These are phyloP conservation scores for Lasiommata megera DNA, from an alignment of 2,888 invertebrate genomes.

Conservation along the genomic window DNA sequence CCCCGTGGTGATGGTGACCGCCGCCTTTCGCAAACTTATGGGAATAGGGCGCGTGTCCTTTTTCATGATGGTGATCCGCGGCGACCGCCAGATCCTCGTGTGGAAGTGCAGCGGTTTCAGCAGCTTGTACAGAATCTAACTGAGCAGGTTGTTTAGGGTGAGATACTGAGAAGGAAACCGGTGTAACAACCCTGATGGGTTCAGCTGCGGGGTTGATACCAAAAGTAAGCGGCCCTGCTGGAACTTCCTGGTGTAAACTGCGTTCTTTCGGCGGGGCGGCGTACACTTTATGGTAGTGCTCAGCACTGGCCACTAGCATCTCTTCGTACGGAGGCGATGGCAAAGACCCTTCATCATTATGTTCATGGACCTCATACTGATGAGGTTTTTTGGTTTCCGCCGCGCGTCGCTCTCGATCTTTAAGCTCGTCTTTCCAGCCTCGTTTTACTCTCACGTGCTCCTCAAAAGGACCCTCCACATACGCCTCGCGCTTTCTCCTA, in stretches of 20 bases:
- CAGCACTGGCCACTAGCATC: constrained; percentile 70
- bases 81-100: constrained; percentile 34
- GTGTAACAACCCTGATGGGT: constrained; percentile 21
- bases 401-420: constrained; percentile 9
- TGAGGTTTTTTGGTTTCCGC: constrained; percentile 51
- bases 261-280: constrained; percentile 46
- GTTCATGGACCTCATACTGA: constrained; percentile 70
- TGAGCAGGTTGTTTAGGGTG: constrained; percentile 31
- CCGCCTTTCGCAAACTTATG: constrained; percentile 70
- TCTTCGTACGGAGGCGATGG: constrained; percentile 64
- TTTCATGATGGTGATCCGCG: constrained; percentile 43
- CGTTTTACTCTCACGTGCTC: constrained; percentile 61
- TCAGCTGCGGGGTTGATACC: constrained; percentile 10
- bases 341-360: constrained; percentile 51
- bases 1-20: constrained; percentile 76
- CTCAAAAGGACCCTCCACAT: constrained; percentile 51
- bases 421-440: constrained; percentile 43
- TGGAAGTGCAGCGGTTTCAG: constrained; percentile 4
- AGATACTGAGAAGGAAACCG: constrained; percentile 16
- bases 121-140: constrained; percentile 21
- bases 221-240: constrained; percentile 18
- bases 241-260: constrained; percentile 44
- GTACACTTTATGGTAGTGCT: constrained; percentile 66
- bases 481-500: constrained; percentile 47
- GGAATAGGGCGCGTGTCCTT: constrained; percentile 50